A percentile compares a stretch with the other conserved stretches of the same genome.
Evolutionary conservation across 2,113 vertebrate species (phyloP).

Genomic region (Pristiophorus japonicus): DNA sequence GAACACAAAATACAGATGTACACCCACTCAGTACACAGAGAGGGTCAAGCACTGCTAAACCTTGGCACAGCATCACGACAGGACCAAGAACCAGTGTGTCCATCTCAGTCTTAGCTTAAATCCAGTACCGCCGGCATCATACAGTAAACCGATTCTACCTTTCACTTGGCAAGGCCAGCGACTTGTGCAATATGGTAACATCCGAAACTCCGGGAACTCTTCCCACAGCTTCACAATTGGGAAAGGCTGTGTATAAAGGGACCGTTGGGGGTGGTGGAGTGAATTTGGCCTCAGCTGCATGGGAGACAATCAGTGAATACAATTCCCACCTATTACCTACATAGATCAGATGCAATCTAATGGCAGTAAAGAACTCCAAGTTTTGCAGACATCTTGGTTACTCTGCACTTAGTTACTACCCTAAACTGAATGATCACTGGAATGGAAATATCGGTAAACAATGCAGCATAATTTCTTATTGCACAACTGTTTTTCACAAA

Average conservation of each 20-base stretch:
- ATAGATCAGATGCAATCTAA: too few species aligned
- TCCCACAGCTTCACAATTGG: neutral
- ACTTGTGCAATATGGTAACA: neutral
- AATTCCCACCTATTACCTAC: neutral
- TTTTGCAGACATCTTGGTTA: neutral
- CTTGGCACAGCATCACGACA: neutral
- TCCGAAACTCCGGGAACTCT: too few species aligned
- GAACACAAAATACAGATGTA: neutral
- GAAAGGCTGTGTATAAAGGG: neutral
- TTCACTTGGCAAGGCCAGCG: neutral
- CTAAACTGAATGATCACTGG: neutral
- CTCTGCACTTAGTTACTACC: neutral
- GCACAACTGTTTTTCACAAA: neutral
- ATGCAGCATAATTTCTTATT: neutral
- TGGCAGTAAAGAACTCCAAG: neutral
- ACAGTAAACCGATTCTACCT: neutral
- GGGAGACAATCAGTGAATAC: neutral
- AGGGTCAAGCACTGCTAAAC: neutral
- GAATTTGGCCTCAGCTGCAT: neutral
- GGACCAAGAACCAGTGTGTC: neutral
- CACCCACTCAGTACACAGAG: neutral
- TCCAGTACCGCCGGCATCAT: neutral
- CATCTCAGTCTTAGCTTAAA: neutral
- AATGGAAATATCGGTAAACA: neutral
- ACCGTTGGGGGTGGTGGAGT: neutral